These are phyloP conservation scores for Galbula dea DNA, from an alignment of 2,113 vertebrate genomes.

Conservation along the genomic window DNA sequence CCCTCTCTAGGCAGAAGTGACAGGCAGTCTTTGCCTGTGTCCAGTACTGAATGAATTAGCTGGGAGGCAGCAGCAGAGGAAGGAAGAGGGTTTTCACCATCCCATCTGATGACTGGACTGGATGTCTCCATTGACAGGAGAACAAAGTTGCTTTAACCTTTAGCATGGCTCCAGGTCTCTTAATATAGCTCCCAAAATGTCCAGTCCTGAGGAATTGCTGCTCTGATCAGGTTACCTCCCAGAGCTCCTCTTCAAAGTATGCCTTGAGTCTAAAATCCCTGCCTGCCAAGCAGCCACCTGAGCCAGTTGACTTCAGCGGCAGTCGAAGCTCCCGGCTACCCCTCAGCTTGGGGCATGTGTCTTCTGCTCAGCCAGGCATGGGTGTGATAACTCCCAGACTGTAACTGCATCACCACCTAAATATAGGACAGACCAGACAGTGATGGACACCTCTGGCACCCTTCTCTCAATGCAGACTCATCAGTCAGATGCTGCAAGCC, in stretches of 20 bases:
- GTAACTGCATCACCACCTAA: not conserved
- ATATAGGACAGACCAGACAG: not conserved
- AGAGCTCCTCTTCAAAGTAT: not conserved
- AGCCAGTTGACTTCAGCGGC: not conserved
- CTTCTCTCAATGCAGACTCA: fast-evolving
- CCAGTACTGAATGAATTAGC: not conserved
- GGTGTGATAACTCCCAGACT: not conserved
- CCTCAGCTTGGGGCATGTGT: not conserved
- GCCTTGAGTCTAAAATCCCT: not conserved
- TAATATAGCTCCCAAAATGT: not conserved
- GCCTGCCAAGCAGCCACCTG: not conserved
- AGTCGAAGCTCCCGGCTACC: not conserved
- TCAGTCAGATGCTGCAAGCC: not conserved
- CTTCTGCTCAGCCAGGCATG: not conserved
- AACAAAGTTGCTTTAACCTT: not conserved
- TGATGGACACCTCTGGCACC: not conserved
- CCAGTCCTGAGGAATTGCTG: not conserved
- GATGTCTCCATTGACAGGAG: not conserved
- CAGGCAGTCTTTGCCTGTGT: fast-evolving
- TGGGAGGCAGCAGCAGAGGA: not conserved
- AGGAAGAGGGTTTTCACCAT: not conserved
- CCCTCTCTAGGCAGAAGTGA: not conserved
- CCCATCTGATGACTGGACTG: not conserved
- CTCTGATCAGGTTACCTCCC: slow-evolving; percentile 24
- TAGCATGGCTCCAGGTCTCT: not conserved